These are phyloP conservation scores for Anguilla anguilla DNA, from an alignment of 2,797 vertebrate species.

Conservation along the genomic window DNA sequence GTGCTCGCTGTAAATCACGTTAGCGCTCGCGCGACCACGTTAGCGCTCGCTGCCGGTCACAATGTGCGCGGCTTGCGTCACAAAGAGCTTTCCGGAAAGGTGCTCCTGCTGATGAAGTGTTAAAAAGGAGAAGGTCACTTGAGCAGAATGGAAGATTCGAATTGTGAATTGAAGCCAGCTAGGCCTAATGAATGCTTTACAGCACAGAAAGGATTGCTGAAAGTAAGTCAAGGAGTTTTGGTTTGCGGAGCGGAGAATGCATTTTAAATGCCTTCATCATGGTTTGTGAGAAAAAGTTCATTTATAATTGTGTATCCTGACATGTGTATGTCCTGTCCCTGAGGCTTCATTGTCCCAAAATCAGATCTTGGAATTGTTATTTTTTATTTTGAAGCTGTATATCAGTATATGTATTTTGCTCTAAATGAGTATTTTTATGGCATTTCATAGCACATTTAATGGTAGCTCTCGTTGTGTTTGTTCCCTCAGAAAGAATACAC, in stretches of 20 bases:
- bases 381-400: background rate
- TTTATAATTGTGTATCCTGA: constrained; percentile 61
- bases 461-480: constrained; percentile 12
- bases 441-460: background rate
- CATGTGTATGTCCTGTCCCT: constrained; percentile 57
- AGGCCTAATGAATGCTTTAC: constrained; percentile 52
- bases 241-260: constrained; percentile 36
- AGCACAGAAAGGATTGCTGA: constrained; percentile 34
- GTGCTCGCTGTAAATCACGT: too few species aligned
- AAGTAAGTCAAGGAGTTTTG: constrained; percentile 10
- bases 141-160: constrained; percentile 26
- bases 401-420: too few species aligned
- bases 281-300: constrained; percentile 20
- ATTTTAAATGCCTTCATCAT: constrained; percentile 25
- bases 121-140: constrained; percentile 44
- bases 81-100: background rate
- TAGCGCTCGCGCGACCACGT: too few species aligned
- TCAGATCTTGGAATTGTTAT: constrained; percentile 49
- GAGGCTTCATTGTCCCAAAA: constrained; percentile 52
- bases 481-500: constrained; percentile 74
- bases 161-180: constrained; percentile 40
- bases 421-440: background rate
- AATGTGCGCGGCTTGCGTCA: background rate
- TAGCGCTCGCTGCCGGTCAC: background rate
- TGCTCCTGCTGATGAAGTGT: constrained; percentile 34